These are phyloP conservation scores for Vimba vimba DNA, from an alignment of 2,113 vertebrate species.

Conservation along the genomic window DNA sequence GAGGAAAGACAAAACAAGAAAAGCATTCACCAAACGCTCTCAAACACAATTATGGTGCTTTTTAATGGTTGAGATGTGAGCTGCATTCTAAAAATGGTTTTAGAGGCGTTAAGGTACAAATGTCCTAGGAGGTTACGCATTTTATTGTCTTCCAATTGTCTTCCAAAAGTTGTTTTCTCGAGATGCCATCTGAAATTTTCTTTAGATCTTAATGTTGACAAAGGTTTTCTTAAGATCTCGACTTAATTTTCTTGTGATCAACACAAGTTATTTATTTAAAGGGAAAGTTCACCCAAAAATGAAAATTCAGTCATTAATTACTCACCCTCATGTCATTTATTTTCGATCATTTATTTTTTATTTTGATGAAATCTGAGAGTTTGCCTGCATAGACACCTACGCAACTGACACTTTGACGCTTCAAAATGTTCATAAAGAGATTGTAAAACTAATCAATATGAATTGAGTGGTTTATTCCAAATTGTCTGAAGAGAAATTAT, in stretches of 20 bases:
- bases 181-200: background rate
- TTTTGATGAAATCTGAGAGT: too few species aligned
- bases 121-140: background rate
- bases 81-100: background rate
- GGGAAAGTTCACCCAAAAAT: too few species aligned
- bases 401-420: too few species aligned
- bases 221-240: background rate
- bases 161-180: background rate
- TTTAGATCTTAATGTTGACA: background rate
- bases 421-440: too few species aligned
- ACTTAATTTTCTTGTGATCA: background rate
- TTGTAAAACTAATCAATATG: too few species aligned
- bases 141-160: background rate
- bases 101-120: background rate
- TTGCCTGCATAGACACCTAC: too few species aligned
- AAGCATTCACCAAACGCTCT: background rate
- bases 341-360: too few species aligned
- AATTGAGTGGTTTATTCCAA: too few species aligned
- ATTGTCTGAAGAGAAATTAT: too few species aligned
- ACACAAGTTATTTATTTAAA: background rate
- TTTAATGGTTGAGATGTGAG: background rate
- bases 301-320: too few species aligned
- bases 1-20: background rate
- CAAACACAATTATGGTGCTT: background rate
- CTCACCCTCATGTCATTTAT: too few species aligned